Conservation (phyloP, 2,797 vertebrate species). For the Channallabes apus region DNA sequence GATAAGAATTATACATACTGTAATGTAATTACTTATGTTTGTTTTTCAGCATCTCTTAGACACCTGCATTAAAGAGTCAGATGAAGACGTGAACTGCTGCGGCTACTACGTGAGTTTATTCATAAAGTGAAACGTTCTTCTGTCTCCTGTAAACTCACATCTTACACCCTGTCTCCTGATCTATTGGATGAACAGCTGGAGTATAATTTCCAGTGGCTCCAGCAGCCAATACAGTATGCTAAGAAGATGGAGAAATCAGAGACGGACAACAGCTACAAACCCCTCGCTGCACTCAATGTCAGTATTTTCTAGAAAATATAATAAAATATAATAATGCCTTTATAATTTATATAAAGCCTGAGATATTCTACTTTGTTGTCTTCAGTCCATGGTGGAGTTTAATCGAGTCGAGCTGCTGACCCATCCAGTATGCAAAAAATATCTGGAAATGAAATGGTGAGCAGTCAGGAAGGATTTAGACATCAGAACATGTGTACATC, state of each 20-base stretch:
- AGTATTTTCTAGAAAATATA: constrained; percentile 54
- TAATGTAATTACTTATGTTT: neutral
- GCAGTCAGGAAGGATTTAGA: constrained; percentile 41
- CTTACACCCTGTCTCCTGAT: neutral
- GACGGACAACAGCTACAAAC: constrained; percentile 68
- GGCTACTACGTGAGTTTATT: constrained; percentile 76
- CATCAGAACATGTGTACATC: neutral
- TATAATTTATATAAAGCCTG: neutral
- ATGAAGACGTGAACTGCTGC: constrained; percentile 76
- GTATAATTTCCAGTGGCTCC: constrained; percentile 84
- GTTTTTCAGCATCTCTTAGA: constrained; percentile 77
- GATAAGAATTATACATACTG: neutral
- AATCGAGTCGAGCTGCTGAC: constrained; percentile 82
- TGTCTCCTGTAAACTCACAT: neutral
- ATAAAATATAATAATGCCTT: neutral
- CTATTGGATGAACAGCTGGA: constrained; percentile 69
- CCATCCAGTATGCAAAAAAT: constrained; percentile 85
- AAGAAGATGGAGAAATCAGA: constrained; percentile 51
- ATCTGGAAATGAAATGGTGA: constrained; percentile 88
- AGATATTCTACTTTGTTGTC: neutral
- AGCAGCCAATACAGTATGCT: constrained; percentile 73
- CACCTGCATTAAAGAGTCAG: constrained; percentile 78
- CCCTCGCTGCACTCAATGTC: constrained; percentile 81
- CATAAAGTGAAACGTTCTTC: neutral
- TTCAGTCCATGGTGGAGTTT: constrained; percentile 81